A percentile compares a stretch with the other conserved stretches of the same genome.
Conservation (phyloP, 2,888 invertebrate species). For the Oxytorus armatus region DNA sequence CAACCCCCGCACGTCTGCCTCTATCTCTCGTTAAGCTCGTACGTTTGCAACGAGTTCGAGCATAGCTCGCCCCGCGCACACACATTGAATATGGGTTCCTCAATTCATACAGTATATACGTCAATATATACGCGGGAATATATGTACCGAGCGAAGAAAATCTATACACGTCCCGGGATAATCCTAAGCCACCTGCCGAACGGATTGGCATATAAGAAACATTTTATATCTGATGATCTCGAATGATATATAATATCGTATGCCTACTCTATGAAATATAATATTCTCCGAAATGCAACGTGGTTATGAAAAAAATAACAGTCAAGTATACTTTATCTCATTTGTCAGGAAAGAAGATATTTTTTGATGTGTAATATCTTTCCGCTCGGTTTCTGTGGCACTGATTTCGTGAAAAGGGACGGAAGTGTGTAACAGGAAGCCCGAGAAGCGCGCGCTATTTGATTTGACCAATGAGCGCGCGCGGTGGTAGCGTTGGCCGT, state of each 20-base stretch:
- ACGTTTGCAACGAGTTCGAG: constrained; percentile 7
- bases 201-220: neutral
- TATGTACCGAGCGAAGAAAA: constrained; percentile 15
- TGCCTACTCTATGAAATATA: neutral
- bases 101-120: neutral
- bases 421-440: no score
- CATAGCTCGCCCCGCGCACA: neutral
- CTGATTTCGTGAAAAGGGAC: no score
- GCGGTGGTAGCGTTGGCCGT: no score
- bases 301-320: no score
- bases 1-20: constrained; percentile 44
- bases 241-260: neutral
- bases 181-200: constrained; percentile 33
- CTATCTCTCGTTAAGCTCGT: constrained; percentile 21
- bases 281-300: neutral
- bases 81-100: constrained; percentile 32
- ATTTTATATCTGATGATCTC: neutral
- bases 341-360: no score
- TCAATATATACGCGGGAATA: constrained; percentile 18
- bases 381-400: no score
- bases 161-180: neutral
- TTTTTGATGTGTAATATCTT: no score
- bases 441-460: no score
- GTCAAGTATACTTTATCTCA: no score
- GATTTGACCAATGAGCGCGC: no score